Percentiles rank a stretch among this genome's conserved stretches.
Evolutionary conservation across 2,113 vertebrate genomes (phyloP).

Genomic region (Sebastes fasciatus): DNA sequence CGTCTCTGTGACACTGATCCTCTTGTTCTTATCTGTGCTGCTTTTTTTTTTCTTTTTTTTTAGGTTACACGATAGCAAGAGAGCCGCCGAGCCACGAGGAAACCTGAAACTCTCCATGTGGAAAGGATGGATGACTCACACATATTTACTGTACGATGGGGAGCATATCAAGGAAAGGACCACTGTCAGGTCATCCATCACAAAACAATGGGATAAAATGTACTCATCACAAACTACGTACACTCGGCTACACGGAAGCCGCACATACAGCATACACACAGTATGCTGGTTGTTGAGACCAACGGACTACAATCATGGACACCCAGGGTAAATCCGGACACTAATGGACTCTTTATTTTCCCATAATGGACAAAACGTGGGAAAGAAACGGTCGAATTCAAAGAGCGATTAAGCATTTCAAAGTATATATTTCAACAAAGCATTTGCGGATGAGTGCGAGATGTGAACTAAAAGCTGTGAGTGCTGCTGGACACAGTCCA

Average conservation of each 20-base stretch:
- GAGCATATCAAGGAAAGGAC: conserved; percentile 51
- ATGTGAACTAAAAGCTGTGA: conserved; percentile 22
- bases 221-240: conserved; percentile 47
- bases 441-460: conserved; percentile 49
- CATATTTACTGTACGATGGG: conserved; percentile 53
- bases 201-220: conserved; percentile 64
- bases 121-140: conserved; percentile 70
- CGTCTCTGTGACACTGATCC: conserved; percentile 41
- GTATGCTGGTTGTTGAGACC: conserved; percentile 46
- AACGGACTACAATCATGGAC: conserved; percentile 55
- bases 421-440: conserved; percentile 67
- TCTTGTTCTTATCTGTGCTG: conserved; percentile 30
- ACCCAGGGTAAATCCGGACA: conserved; percentile 61
- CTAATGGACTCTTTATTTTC: conserved; percentile 49
- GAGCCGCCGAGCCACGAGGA: conserved; percentile 55
- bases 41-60: conserved; percentile 66
- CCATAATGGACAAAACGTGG: conserved; percentile 43
- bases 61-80: conserved; percentile 97
- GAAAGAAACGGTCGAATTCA: conserved; percentile 13
- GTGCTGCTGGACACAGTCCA: conserved; percentile 26
- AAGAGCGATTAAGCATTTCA: conserved; percentile 52
- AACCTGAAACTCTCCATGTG: conserved; percentile 63
- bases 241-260: conserved; percentile 36
- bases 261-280: conserved; percentile 33
- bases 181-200: conserved; percentile 65